A percentile compares a stretch with the other conserved stretches of the same genome.
These are phyloP conservation scores for Holothuria scabra DNA, from an alignment of 53 echinoderm and acorn worm genomes.

Conservation along the genomic window DNA sequence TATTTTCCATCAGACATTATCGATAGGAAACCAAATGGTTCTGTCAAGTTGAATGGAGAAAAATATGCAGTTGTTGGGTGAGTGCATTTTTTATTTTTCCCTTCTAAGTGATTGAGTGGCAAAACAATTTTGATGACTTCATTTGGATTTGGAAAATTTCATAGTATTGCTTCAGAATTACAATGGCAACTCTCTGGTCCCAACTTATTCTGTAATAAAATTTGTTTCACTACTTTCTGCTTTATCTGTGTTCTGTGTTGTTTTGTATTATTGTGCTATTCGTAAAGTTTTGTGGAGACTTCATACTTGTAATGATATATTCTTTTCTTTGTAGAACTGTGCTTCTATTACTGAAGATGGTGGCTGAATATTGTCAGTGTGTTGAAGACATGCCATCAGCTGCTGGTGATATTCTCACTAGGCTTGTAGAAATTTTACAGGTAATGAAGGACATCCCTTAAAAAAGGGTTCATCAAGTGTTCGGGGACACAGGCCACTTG, in stretches of 20 bases:
- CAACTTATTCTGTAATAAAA: no score
- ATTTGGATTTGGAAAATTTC: no score
- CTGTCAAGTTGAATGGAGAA: conserved; percentile 74
- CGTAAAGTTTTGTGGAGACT: no score
- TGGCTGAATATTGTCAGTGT: conserved; percentile 98
- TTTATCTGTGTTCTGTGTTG: no score
- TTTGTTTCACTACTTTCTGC: no score
- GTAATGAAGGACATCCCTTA: conserved; percentile 24
- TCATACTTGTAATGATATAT: background rate
- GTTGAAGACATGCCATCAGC: conserved; percentile 91
- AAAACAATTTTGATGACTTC: no score
- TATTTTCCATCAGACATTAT: conserved; percentile 36
- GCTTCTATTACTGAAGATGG: conserved; percentile 87
- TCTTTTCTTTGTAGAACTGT: conserved; percentile 71
- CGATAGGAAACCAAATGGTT: conserved; percentile 72
- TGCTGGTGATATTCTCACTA: conserved; percentile 84
- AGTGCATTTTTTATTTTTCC: conserved; percentile 4
- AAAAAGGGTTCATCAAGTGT: no score
- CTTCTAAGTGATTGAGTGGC: no score
- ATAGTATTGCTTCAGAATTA: no score
- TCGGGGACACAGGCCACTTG: no score
- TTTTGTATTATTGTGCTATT: no score
- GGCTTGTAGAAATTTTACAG: conserved; percentile 91
- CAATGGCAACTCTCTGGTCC: no score
- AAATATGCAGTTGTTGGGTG: conserved; percentile 91